phyloP scores from a whole-genome alignment of 2,888 invertebrate species.

The Liodrosophila aerea region DNA sequence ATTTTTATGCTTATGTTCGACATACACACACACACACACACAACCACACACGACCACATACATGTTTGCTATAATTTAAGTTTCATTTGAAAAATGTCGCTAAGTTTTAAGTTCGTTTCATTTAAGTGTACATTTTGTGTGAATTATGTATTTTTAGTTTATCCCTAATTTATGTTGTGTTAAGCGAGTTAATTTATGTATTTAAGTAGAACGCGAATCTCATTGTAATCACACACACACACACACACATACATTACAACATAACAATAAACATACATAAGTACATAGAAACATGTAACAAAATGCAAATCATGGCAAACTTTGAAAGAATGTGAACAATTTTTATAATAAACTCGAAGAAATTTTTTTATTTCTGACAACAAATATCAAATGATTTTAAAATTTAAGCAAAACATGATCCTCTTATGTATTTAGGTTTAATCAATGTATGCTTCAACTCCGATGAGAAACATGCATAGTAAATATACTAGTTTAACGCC shows the following conservation, averaged over 20 bases:
- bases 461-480: too few relatives aligned
- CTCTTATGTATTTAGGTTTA: conserved; percentile 46
- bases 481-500: conserved; percentile 41
- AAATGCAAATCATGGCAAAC: conserved; percentile 33
- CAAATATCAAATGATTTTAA: conserved; percentile 31
- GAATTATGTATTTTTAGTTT: conserved; percentile 61
- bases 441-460: conserved; percentile 34
- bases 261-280: conserved; percentile 27
- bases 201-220: conserved; percentile 68
- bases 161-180: conserved; percentile 56
- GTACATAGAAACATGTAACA: conserved; percentile 39
- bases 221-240: conserved; percentile 45
- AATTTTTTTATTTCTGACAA: conserved; percentile 60
- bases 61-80: too few relatives aligned
- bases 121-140: conserved; percentile 68
- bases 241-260: conserved; percentile 24
- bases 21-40: conserved; percentile 33
- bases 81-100: conserved; percentile 1
- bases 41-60: too few relatives aligned
- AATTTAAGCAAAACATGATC: conserved; percentile 49
- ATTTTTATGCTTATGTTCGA: conserved; percentile 52
- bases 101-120: conserved; percentile 37
- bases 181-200: conserved; percentile 42
- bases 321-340: conserved; percentile 56
- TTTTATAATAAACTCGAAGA: conserved; percentile 63